Conservation (phyloP, 2,113 vertebrate genomes). For the Ornithorhynchus anatinus region DNA sequence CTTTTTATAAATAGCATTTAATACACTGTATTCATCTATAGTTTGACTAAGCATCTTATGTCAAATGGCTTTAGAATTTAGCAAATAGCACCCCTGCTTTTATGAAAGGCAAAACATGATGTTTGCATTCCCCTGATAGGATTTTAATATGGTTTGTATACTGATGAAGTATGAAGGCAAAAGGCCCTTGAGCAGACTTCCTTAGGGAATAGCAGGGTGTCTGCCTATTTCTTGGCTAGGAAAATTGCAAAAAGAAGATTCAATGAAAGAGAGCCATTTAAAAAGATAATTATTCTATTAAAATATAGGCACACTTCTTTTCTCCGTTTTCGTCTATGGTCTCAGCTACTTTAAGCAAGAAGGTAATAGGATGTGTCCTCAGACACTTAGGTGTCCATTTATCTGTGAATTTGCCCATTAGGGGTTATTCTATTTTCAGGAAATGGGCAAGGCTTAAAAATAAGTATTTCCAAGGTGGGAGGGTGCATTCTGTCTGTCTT, state of each 20-base stretch:
- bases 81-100: slow-evolving; percentile 21
- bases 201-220: slow-evolving; percentile 18
- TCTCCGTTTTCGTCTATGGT: too few relatives aligned
- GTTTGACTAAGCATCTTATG: slow-evolving; percentile 26
- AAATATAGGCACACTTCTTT: slow-evolving; percentile 37
- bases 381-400: background rate
- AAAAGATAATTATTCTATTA: slow-evolving; percentile 40
- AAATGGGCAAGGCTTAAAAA: background rate
- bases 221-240: slow-evolving; percentile 10
- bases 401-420: background rate
- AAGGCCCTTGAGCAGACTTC: slow-evolving; percentile 4
- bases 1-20: slow-evolving; percentile 70
- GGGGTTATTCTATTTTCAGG: slow-evolving; percentile 8
- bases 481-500: too few relatives aligned
- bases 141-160: slow-evolving; percentile 20
- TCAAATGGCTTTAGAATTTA: slow-evolving; percentile 47
- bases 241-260: slow-evolving; percentile 44
- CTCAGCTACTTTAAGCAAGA: background rate
- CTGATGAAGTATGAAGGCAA: background rate
- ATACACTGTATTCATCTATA: slow-evolving; percentile 50
- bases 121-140: background rate
- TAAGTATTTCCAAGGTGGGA: too few relatives aligned
- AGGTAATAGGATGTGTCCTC: background rate
- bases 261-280: slow-evolving; percentile 26
- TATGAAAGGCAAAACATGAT: background rate